A percentile compares a stretch with the other conserved stretches of the same genome.
Conservation (phyloP, 2,888 invertebrate species). For the Saturnia pavonia region DNA sequence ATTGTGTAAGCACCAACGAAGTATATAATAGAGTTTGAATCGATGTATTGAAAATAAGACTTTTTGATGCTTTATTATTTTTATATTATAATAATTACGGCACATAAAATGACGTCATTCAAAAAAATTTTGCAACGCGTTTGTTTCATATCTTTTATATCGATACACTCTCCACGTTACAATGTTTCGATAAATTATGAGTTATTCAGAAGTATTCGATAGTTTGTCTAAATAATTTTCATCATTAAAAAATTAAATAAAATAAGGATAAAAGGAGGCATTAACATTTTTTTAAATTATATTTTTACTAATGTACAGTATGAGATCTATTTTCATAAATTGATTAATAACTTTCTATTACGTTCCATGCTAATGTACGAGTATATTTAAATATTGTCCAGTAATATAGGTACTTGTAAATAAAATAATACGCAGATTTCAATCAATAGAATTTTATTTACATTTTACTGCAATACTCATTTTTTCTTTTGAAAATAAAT, state of each 20-base stretch:
- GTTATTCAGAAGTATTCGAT: neutral
- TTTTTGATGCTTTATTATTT: neutral
- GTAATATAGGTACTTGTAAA: too few species aligned
- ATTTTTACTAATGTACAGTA: too few species aligned
- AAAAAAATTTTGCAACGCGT: neutral
- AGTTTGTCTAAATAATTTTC: neutral
- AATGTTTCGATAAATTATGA: neutral
- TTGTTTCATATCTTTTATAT: neutral
- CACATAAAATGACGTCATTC: neutral
- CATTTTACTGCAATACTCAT: neutral
- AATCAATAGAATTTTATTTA: neutral
- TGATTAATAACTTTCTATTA: too few species aligned
- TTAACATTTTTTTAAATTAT: neutral
- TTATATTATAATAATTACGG: neutral
- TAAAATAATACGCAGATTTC: too few species aligned
- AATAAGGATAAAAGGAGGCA: neutral
- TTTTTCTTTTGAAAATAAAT: neutral
- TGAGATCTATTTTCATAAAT: too few species aligned
- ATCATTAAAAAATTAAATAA: neutral
- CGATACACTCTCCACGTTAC: too few species aligned
- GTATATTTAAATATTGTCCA: too few species aligned
- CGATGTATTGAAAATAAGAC: neutral
- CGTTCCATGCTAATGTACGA: too few species aligned
- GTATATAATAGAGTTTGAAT: neutral
- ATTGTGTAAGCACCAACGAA: neutral